Percentiles rank a stretch among this genome's conserved stretches.
Conservation (phyloP, 1,140 invertebrate species). For the Augochlora pura region DNA sequence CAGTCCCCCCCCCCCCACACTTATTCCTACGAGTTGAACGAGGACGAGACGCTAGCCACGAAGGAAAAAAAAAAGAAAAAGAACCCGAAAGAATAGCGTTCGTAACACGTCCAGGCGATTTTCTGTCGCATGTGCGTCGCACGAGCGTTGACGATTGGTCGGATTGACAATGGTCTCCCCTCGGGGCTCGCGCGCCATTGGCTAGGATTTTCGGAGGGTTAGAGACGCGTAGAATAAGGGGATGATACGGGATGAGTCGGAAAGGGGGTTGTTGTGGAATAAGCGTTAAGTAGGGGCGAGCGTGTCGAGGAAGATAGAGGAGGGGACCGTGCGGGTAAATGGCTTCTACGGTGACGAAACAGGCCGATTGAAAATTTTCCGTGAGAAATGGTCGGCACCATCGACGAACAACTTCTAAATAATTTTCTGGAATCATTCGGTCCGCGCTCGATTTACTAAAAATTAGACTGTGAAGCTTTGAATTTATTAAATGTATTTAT, state of each 20-base stretch:
- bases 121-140: constrained; percentile 55
- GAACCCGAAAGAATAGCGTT: constrained; percentile 36
- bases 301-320: constrained; percentile 39
- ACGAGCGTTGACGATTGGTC: constrained; percentile 68
- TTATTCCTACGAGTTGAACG: constrained; percentile 6
- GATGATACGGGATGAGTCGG: constrained; percentile 74
- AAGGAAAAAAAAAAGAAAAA: constrained; percentile 35
- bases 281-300: constrained; percentile 76
- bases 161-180: constrained; percentile 74
- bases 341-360: constrained; percentile 43
- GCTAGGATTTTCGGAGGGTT: constrained; percentile 70
- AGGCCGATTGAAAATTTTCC: constrained; percentile 24
- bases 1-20: constrained; percentile 7
- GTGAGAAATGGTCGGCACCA: neutral
- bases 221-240: constrained; percentile 67
- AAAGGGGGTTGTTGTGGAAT: constrained; percentile 72
- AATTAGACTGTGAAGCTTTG: too few relatives aligned
- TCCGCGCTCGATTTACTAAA: too few relatives aligned
- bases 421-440: too few relatives aligned
- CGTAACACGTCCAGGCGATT: constrained; percentile 58
- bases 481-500: too few relatives aligned
- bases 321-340: constrained; percentile 52
- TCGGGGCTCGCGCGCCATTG: constrained; percentile 65
- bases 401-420: too few relatives aligned
- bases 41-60: constrained; percentile 31